Evolutionary conservation across 1,140 invertebrate species (phyloP).

Genomic region (Ostrea denselamellosa): DNA sequence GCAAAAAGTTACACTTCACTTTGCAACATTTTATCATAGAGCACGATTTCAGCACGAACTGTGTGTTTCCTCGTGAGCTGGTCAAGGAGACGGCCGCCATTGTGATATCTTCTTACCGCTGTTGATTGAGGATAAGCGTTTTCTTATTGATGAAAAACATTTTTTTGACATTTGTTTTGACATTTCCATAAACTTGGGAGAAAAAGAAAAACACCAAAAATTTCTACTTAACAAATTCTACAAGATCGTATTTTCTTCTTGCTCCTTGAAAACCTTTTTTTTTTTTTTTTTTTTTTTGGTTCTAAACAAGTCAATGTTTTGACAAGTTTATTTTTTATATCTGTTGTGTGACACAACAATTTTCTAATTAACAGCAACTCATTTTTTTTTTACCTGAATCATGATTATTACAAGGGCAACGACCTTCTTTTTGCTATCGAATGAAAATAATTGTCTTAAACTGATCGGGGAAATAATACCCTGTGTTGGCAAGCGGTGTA

Average conservation of each 20-base stretch:
- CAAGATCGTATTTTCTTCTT: background rate
- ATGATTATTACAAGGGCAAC: background rate
- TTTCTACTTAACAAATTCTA: background rate
- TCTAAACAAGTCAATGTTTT: background rate
- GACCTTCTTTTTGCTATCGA: background rate
- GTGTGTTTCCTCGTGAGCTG: background rate
- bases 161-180: too few species aligned
- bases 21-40: slow-evolving; percentile 20
- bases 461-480: slow-evolving; percentile 9
- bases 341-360: background rate
- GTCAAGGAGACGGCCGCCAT: background rate
- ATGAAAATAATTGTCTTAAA: slow-evolving; percentile 28
- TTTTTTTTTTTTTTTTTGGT: background rate
- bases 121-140: background rate
- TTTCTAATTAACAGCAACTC: background rate
- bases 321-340: background rate
- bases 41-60: background rate
- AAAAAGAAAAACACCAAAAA: background rate
- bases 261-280: background rate
- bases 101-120: background rate
- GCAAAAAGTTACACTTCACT: background rate
- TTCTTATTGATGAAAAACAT: background rate
- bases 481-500: background rate
- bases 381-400: background rate
- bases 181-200: background rate